Base-by-base conservation (phyloP, 1,140 invertebrate species). In the Pollicipes pollicipes region DNA sequence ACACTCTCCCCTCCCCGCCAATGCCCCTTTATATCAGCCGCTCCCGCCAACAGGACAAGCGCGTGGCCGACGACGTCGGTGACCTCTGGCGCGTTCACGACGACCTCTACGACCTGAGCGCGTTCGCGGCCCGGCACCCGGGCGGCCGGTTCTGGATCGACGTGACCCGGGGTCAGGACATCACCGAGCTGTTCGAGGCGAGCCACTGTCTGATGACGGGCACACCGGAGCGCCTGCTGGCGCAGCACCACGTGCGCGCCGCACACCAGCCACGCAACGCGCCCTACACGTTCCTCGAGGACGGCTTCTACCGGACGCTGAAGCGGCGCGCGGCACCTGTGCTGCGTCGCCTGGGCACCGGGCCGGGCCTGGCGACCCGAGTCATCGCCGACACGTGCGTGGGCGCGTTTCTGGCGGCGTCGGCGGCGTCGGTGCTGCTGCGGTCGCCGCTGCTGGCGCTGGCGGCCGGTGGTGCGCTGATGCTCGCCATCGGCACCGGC, bases 11-110 rank as follows among this genome's bases (percentile, higher is more conserved):
- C 16, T 35, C 32, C 32, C 16, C 32, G 4, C 4, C 4, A 16
- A 35, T 35, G 32, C 4, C 32, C 32, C 32, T 35, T 16, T 35
- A 4, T 16, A 58, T 21, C 45, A 21, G 17, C 45, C 24, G 21
- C 45, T 21, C 24, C 17, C 21, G 6, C 6, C 10, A 2, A 10
- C 45, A 82, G 45, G 85, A 84, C 3, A 89, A 89, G 76, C 81
- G 81, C 66, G 75, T 80, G 35, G 85, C 88, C 73, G 89, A 92
- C 76, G 85, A 85, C 24, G 87, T 89, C 0, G 88, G 89, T 77
- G 85, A 84, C 6, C 79, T 90, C 0, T 93, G 91, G 91, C 81
- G 91, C 71, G 83, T 93, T 26, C 83, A 86, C 73, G 83, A 92
- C 78, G 81, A 81, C 64, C 81, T 93, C 0, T 93, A 93, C 76